Conservation (phyloP, 2,888 invertebrate species). For the Craniophora ligustri region DNA sequence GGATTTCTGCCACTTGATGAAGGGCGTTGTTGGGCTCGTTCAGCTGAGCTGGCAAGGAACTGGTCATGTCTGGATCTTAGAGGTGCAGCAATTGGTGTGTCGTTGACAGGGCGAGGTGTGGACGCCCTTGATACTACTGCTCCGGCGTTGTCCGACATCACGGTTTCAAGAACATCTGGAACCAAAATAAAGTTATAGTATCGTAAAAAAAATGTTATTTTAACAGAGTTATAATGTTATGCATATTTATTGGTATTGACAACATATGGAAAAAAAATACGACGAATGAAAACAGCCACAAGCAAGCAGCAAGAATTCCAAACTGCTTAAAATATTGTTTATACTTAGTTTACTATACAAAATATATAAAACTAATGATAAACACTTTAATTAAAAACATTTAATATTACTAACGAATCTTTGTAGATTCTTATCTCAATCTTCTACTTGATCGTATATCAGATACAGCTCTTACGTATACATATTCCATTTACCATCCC, state of each 20-base stretch:
- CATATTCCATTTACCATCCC: slow-evolving; percentile 46
- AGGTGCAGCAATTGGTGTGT: slow-evolving; percentile 80
- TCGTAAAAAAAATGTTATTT: background rate
- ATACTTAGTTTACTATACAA: slow-evolving; percentile 13
- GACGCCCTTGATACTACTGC: slow-evolving; percentile 83
- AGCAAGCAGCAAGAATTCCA: background rate
- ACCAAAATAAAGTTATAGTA: slow-evolving; percentile 54
- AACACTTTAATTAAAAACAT: slow-evolving; percentile 41
- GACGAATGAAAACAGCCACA: too few relatives aligned
- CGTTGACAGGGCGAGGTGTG: slow-evolving; percentile 85
- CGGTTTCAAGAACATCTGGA: slow-evolving; percentile 76
- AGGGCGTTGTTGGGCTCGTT: slow-evolving; percentile 81
- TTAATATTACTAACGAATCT: slow-evolving; percentile 33
- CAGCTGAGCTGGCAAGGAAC: slow-evolving; percentile 88
- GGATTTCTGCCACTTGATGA: slow-evolving; percentile 86
- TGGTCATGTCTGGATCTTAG: slow-evolving; percentile 89
- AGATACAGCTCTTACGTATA: slow-evolving; percentile 45
- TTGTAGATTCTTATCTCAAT: slow-evolving; percentile 68
- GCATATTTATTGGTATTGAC: too few relatives aligned
- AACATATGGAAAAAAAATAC: too few relatives aligned
- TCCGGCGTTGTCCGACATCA: slow-evolving; percentile 85
- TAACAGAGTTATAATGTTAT: background rate
- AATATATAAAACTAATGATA: slow-evolving; percentile 20
- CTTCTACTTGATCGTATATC: slow-evolving; percentile 69
- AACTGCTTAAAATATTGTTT: slow-evolving; percentile 6